Evolutionary conservation across 1,140 invertebrate genomes (phyloP).

Genomic region (Drosophila leontia): DNA sequence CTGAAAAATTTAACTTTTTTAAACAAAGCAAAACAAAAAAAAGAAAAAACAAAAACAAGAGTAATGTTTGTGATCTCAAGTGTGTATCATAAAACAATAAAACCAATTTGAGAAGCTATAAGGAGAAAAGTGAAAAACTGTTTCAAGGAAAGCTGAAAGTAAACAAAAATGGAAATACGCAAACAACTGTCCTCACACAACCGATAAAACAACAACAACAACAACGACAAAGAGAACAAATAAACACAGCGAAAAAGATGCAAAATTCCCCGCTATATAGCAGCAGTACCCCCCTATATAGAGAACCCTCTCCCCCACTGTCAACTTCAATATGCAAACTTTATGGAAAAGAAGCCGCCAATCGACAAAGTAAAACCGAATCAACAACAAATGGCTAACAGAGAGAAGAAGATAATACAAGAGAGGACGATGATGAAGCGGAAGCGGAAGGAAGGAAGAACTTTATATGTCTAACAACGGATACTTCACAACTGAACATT

Average conservation of each 20-base stretch:
- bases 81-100: conserved; percentile 80
- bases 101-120: conserved; percentile 70
- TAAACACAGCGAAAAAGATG: conserved; percentile 72
- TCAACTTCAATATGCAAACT: conserved; percentile 76
- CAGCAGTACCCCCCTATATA: conserved; percentile 8
- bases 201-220: conserved; percentile 45
- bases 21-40: conserved; percentile 59
- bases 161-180: conserved; percentile 49
- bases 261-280: conserved; percentile 72
- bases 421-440: conserved; percentile 13
- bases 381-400: conserved; percentile 43
- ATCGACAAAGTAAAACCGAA: conserved; percentile 60
- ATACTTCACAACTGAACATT: conserved; percentile 83
- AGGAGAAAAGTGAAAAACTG: conserved; percentile 33
- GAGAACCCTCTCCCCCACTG: conserved; percentile 43
- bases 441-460: conserved; percentile 45
- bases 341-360: conserved; percentile 52
- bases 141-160: conserved; percentile 51
- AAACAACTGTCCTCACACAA: conserved; percentile 60
- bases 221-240: conserved; percentile 49
- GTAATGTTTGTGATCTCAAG: conserved; percentile 85
- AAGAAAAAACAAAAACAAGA: conserved; percentile 42
- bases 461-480: conserved; percentile 78
- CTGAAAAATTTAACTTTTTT: conserved; percentile 78
- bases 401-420: conserved; percentile 9